phyloP scores from a whole-genome alignment of 53 echinoderm and acorn worm species.

The Paracentrotus lividus region DNA sequence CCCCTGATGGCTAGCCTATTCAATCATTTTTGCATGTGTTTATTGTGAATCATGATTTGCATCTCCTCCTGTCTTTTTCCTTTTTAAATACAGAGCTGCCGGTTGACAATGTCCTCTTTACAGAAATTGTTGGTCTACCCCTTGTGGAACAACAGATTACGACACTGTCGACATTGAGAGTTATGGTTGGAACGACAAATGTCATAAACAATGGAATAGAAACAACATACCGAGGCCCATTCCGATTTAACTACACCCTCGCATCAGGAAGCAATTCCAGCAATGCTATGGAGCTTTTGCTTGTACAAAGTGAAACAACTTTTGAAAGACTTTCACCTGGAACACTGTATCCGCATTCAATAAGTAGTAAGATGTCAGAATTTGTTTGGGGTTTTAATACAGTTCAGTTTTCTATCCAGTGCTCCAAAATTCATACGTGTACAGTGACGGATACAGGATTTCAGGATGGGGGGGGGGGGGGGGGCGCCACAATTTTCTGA shows the following conservation, averaged over 20 bases:
- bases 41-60: background rate
- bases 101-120: constrained; percentile 51
- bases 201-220: background rate
- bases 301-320: background rate
- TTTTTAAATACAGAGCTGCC: constrained; percentile 2
- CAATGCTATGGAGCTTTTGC: background rate
- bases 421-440: too few relatives aligned
- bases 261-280: constrained; percentile 1
- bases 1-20: too few relatives aligned
- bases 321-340: background rate
- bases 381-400: too few relatives aligned
- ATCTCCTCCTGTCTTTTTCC: background rate
- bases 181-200: constrained; percentile 33
- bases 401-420: too few relatives aligned
- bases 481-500: too few relatives aligned
- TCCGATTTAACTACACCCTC: constrained; percentile 25
- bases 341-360: background rate
- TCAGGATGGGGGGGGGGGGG: too few relatives aligned
- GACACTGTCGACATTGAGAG: background rate
- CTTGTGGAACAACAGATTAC: background rate
- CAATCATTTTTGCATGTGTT: too few relatives aligned
- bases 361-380: background rate
- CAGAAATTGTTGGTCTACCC: background rate
- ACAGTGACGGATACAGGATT: too few relatives aligned
- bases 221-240: background rate